Base-by-base conservation (phyloP, 2,888 invertebrate species). In the Eulithis testata region DNA sequence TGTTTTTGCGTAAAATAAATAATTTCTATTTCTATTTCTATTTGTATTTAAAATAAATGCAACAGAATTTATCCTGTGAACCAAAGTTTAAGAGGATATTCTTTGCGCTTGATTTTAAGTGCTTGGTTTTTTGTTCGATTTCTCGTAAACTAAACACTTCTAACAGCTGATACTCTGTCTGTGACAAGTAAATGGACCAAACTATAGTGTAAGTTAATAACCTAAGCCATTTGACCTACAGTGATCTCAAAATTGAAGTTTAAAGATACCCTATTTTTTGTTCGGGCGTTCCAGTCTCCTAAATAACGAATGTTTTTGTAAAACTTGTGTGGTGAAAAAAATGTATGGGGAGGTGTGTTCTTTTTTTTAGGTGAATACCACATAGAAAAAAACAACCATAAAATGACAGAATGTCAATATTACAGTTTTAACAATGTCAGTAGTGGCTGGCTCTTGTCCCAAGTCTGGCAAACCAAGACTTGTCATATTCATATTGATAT, bases 1-100 rank as follows among this genome's bases (percentile, higher is more conserved):
- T n/a, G n/a, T n/a, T n/a, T n/a, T n/a, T n/a, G n/a, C n/a, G n/a
- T n/a, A n/a, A n/a, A n/a, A n/a, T n/a, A n/a, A n/a, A n/a, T n/a
- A n/a, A n/a, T n/a, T n/a, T n/a, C n/a, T n/a, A n/a, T n/a, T n/a
- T n/a, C n/a, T n/a, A n/a, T n/a, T n/a, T n/a, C n/a, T n/a, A n/a
- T 60, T 60, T 53, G 51, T 51, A 51, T 59, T 60, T 53, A 27
- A 61, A 61, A 55, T 61, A 55, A 55, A 54, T 61, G 40, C 49
- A 55, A 61, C 55, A 61, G 61, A 43, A 61, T 55, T 50, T 61
- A 55, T 61, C 47, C n/a, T 55, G 61, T 55, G 61, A 61, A 55
- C 61, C 61, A 61, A 61, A 61, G 40, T 61, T 54, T 49, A 37
- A 5, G 61, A 40, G 49, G 55, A 55, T 53, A 47, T 54, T 54